Evolutionary conservation across 2,888 invertebrate species (phyloP), one percentile per base, ranked within the genome.

Genomic region (Eilema depressum): DNA sequence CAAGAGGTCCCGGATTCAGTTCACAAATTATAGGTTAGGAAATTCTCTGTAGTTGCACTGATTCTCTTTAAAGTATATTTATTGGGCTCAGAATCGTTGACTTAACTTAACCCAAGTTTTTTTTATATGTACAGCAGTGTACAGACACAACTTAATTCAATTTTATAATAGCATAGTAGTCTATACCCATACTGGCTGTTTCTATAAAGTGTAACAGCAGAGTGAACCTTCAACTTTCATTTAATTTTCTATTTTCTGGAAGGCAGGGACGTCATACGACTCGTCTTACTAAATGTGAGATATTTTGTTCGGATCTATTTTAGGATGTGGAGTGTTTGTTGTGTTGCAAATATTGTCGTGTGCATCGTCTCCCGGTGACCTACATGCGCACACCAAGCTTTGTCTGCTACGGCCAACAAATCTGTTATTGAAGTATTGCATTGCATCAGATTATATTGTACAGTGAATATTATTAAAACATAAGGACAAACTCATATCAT

Each of bases 311-410:
- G 56, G 60, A 68, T 80, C 79, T 85, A 85, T 85, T 83, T 83
- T 75, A 69, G 69, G 74, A 77, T 68, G 74, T 70, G 28, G 71
- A 77, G 69, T 78, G 71, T 84, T 80, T 81, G 78, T 80, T 80
- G 79, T 76, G 78, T 76, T 78, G 79, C 76, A 79, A 83, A 83
- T 85, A 74, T 74, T 78, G 83, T 77, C 75, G 79, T 74, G 76
- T 81, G 81, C 78, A 81, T 68, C 74, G 76, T 75, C 79, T 83
- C 80, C 77, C 77, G 74, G 63, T 81, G 85, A 86, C 83, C 85
- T 82, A 83, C 73, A 83, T 85, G 69, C 70, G 66, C 64, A 47
- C 12, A 73, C 63, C 26, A 63, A 82, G 77, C 78, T 79, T 81
- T 77, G 79, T 81, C 77, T 71, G 73, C 75, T 37, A 41, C 57